These are phyloP conservation scores for Tiliqua scincoides DNA, from an alignment of 2,113 vertebrate genomes.

Conservation along the genomic window DNA sequence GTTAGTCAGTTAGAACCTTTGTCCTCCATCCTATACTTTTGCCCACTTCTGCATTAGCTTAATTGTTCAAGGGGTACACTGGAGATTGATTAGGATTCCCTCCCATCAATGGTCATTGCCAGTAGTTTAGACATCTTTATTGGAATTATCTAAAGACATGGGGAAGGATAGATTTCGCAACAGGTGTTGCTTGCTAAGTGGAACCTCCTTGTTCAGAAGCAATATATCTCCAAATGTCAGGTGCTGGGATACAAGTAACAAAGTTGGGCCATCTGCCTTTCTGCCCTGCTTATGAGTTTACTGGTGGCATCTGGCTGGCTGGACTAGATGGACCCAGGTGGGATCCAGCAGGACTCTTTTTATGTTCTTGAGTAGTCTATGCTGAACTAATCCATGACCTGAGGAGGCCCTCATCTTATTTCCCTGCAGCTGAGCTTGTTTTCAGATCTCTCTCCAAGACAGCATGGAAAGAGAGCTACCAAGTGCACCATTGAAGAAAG, in stretches of 20 bases:
- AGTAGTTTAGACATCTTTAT: not conserved
- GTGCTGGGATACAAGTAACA: not conserved
- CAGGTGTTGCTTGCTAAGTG: not conserved
- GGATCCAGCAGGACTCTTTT: too few relatives aligned
- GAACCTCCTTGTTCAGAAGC: not conserved
- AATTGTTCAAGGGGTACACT: not conserved
- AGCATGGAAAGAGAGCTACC: fast-evolving
- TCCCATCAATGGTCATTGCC: not conserved
- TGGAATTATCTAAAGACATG: too few relatives aligned
- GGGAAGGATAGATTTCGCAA: not conserved
- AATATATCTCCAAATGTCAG: not conserved
- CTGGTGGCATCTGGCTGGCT: not conserved
- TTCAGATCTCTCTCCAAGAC: not conserved
- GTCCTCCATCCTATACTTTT: too few relatives aligned
- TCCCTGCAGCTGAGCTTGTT: not conserved
- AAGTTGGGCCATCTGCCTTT: too few relatives aligned
- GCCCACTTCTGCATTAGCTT: not conserved
- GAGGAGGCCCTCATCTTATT: not conserved
- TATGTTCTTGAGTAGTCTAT: not conserved
- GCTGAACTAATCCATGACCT: not conserved
- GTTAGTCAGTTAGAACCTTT: too few relatives aligned
- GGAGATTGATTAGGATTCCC: not conserved
- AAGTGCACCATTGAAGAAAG: not conserved
- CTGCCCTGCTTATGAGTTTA: not conserved
- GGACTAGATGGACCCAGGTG: too few relatives aligned